Evolutionary conservation across 2,888 invertebrate species (phyloP).

Genomic region (Resseliella maxima): DNA sequence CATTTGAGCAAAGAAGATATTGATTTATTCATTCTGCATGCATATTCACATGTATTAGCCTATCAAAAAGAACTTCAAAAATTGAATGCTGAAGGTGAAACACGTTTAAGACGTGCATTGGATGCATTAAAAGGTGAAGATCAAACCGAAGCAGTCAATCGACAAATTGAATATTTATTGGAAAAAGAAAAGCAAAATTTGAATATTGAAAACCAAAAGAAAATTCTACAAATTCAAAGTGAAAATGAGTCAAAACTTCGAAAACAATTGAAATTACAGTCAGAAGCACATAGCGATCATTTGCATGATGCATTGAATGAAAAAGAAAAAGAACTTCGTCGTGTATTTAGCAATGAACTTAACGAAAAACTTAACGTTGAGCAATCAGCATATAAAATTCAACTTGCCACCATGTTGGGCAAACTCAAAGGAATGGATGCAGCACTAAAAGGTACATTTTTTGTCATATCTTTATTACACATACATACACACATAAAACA

Average conservation of each 20-base stretch:
- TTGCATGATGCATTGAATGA: constrained; percentile 76
- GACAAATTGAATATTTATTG: constrained; percentile 76
- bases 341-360: constrained; percentile 70
- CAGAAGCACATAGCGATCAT: constrained; percentile 87
- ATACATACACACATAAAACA: too few relatives aligned
- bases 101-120: constrained; percentile 74
- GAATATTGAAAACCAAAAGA: constrained; percentile 78
- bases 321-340: constrained; percentile 69
- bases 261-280: constrained; percentile 83
- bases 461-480: too few relatives aligned
- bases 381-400: constrained; percentile 75
- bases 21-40: constrained; percentile 82
- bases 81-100: constrained; percentile 74
- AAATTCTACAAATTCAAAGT: constrained; percentile 73
- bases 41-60: constrained; percentile 80
- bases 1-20: constrained; percentile 74
- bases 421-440: constrained; percentile 81
- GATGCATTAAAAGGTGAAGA: constrained; percentile 73
- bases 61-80: constrained; percentile 82
- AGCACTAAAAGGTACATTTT: constrained; percentile 80
- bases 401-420: constrained; percentile 79
- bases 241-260: constrained; percentile 80
- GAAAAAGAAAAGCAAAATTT: constrained; percentile 76
- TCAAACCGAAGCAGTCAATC: constrained; percentile 68
- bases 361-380: constrained; percentile 78